Percentiles rank a stretch among this genome's conserved stretches.
These are phyloP conservation scores for Nothoprocta perdicaria DNA, from an alignment of 2,113 vertebrate genomes.

Conservation along the genomic window DNA sequence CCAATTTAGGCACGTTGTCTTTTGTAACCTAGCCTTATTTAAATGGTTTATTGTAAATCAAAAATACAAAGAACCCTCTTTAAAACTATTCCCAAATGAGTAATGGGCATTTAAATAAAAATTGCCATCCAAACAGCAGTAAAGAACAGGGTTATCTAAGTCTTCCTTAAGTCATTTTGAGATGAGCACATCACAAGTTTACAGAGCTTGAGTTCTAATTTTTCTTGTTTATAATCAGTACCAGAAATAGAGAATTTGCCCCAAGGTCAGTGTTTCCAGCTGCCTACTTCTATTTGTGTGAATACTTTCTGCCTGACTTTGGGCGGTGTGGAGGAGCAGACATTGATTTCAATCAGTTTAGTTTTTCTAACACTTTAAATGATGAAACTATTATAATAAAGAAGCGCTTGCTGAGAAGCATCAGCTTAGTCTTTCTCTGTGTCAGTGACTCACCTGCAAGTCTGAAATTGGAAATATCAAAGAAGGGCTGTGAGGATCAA, in stretches of 20 bases:
- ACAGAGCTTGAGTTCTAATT: not conserved
- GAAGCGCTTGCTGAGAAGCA: not conserved
- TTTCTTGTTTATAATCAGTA: not conserved
- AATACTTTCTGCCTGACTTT: not conserved
- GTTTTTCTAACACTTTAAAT: not conserved
- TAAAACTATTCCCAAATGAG: not conserved
- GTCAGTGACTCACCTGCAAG: accelerated
- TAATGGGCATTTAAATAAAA: not conserved
- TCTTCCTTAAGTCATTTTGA: not conserved
- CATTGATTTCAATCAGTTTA: not conserved
- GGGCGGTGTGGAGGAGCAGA: not conserved
- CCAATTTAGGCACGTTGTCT: not conserved
- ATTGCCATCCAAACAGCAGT: not conserved
- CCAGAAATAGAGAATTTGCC: not conserved
- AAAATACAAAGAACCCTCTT: not conserved
- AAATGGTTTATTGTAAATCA: not conserved
- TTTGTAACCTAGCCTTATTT: not conserved
- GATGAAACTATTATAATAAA: not conserved
- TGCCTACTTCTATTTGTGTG: not conserved
- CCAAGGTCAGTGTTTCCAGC: not conserved
- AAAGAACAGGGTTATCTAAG: not conserved
- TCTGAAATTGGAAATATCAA: not conserved
- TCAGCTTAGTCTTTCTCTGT: not conserved
- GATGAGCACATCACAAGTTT: not conserved
- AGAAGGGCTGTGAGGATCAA: not conserved